Conservation (phyloP, 1,140 invertebrate genomes). For the Drosophila navojoa region DNA sequence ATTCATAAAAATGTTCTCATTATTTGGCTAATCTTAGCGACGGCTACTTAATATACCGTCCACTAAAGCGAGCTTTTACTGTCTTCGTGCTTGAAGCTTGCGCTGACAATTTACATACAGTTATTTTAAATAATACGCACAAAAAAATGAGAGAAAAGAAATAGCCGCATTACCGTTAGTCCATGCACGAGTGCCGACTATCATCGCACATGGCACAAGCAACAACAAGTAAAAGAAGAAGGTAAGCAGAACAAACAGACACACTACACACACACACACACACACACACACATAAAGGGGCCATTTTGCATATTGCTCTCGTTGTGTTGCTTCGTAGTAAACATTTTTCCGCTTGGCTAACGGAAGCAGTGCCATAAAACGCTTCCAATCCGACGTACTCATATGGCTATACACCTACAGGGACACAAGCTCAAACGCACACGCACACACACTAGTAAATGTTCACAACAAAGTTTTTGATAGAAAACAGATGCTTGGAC, state of each 20-base stretch:
- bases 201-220: slow-evolving; percentile 35
- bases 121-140: slow-evolving; percentile 52
- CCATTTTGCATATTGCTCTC: slow-evolving; percentile 57
- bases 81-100: slow-evolving; percentile 16
- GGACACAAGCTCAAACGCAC: slow-evolving; percentile 16
- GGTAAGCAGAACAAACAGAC: slow-evolving; percentile 14
- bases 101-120: slow-evolving; percentile 34
- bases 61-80: not conserved
- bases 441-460: slow-evolving; percentile 18
- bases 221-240: slow-evolving; percentile 21
- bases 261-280: slow-evolving; percentile 7
- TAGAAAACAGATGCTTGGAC: slow-evolving; percentile 60
- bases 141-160: slow-evolving; percentile 52
- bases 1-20: too few relatives aligned
- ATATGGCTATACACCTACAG: slow-evolving; percentile 46
- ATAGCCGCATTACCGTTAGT: slow-evolving; percentile 28
- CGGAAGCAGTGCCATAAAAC: slow-evolving; percentile 74
- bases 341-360: slow-evolving; percentile 73
- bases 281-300: slow-evolving; percentile 41
- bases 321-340: slow-evolving; percentile 48
- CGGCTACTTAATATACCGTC: too few relatives aligned
- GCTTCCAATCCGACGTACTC: slow-evolving; percentile 43
- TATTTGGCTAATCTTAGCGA: too few relatives aligned
- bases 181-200: slow-evolving; percentile 48
- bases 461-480: slow-evolving; percentile 66